Conservation (phyloP, 2,113 vertebrate species). For the Larimichthys polyactis region DNA sequence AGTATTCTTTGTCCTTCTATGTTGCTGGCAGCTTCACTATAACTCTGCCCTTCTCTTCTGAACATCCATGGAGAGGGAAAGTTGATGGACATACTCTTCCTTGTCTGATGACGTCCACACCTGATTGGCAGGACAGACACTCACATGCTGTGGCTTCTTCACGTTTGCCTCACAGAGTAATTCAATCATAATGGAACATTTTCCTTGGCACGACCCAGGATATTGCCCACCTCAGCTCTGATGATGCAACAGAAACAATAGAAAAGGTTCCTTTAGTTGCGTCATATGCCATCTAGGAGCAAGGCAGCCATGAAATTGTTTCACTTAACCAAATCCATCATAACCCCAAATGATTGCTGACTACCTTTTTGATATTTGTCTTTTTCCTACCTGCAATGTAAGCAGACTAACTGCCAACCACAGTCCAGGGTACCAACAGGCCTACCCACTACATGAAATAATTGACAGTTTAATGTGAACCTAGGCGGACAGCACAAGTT, state of each 20-base stretch:
- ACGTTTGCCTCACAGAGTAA: constrained; percentile 12
- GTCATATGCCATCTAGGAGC: constrained; percentile 1
- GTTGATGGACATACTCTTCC: background rate
- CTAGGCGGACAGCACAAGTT: too few relatives aligned
- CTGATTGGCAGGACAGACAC: constrained; percentile 6
- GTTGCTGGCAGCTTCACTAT: too few relatives aligned
- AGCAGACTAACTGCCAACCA: background rate
- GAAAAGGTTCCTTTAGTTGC: background rate
- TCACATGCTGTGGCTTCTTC: background rate
- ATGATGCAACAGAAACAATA: constrained; percentile 20
- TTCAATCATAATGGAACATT: constrained; percentile 30
- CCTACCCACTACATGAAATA: background rate
- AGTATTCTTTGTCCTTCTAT: background rate
- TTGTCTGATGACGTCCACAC: constrained; percentile 11
- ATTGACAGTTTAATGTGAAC: background rate
- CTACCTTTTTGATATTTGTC: background rate
- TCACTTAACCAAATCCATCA: background rate
- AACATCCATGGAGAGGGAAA: background rate
- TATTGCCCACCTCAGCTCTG: constrained; percentile 16
- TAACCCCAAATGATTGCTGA: background rate
- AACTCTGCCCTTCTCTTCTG: too few relatives aligned
- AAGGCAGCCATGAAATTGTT: constrained; percentile 14
- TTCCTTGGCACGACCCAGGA: background rate
- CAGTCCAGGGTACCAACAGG: background rate
- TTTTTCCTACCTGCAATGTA: background rate